Evolutionary conservation across 1,140 invertebrate species (phyloP), one percentile per base, ranked within the genome.

Genomic region (Lucilia cuprina): DNA sequence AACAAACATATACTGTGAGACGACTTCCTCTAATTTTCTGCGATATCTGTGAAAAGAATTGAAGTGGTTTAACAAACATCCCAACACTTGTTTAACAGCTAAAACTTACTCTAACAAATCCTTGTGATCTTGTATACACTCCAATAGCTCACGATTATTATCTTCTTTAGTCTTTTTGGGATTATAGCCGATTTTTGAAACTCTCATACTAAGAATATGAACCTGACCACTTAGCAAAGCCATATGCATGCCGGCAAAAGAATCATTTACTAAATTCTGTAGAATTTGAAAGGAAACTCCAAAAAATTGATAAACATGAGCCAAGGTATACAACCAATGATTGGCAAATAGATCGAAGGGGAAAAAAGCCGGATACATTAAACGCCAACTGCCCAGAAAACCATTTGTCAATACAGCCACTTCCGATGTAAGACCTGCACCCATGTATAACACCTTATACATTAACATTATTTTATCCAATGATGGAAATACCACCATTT

Each of bases 1-100:
- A 35, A 77, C 25, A 74, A 84, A 84, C 80, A 84, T 86, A 2
- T 88, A 84, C 0, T 13, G 5, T 25, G 87, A 87, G 13, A 89
- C 85, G 2, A 85, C 85, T 14, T 84, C 41, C 4, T 60, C 30
- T 1, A 85, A 85, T 12, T 87, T 60, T 13, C 84, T 50, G 65
- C 86, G 80, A 74, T 86, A 87, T 30, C 87, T 87, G 60, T 0
- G 84, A 84, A 5, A 30, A 77, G 47, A 77, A 13, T 2, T 78
- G n/a, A 78, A 34, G 0, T 30, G 25, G 1, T 30, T 30, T 30
- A 30, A 30, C n/a, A 30, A 30, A 30, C 25, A n/a, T 30, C 80
- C 84, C 70, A 87, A 83, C 83, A 50, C 82, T 85, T 87, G 60
- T 85, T 65, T 47, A 86, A 85, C 17, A 30, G 25, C 82, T 83